These are phyloP conservation scores for Temnothorax ravouxi DNA, from an alignment of 2,888 invertebrate species.

Conservation along the genomic window DNA sequence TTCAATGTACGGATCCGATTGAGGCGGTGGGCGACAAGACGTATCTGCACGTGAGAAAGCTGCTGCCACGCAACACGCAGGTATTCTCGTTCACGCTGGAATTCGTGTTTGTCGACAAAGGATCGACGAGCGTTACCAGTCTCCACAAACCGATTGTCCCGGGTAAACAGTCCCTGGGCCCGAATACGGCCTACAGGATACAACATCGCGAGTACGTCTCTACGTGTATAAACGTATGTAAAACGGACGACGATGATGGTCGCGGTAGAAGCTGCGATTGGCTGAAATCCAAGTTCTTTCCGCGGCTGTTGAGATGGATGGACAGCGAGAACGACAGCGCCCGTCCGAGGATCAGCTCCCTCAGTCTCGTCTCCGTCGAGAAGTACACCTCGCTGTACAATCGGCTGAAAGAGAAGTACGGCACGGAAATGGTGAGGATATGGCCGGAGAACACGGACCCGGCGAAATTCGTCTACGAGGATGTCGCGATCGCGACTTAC, in stretches of 20 bases:
- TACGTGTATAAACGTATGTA: conserved; percentile 63
- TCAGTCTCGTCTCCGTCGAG: conserved; percentile 90
- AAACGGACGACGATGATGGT: conserved; percentile 17
- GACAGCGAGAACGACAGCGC: conserved; percentile 82
- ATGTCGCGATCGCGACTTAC: conserved; percentile 97
- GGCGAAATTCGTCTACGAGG: conserved; percentile 97
- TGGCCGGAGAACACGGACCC: conserved; percentile 99
- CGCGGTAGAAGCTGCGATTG: conserved; percentile 84
- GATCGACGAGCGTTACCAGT: conserved; percentile 85
- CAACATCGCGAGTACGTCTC: conserved; percentile 68
- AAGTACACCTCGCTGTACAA: conserved; percentile 92
- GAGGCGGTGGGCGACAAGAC: conserved; percentile 71
- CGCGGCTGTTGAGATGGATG: conserved; percentile 90
- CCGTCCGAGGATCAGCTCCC: conserved; percentile 86
- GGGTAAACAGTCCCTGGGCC: conserved; percentile 86
- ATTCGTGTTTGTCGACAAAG: conserved; percentile 84
- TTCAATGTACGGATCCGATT: conserved; percentile 68
- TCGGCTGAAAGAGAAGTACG: conserved; percentile 93
- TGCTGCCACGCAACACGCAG: conserved; percentile 84
- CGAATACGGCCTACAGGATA: conserved; percentile 77
- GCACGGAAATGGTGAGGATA: conserved; percentile 91
- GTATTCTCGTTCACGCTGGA: conserved; percentile 86
- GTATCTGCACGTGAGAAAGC: conserved; percentile 85
- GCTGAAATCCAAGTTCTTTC: conserved; percentile 88
- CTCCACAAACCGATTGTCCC: conserved; percentile 86